Percentiles rank a stretch among this genome's conserved stretches.
Evolutionary conservation across 2,797 vertebrate genomes (phyloP).

Genomic region (Notoglanidium macrostoma): DNA sequence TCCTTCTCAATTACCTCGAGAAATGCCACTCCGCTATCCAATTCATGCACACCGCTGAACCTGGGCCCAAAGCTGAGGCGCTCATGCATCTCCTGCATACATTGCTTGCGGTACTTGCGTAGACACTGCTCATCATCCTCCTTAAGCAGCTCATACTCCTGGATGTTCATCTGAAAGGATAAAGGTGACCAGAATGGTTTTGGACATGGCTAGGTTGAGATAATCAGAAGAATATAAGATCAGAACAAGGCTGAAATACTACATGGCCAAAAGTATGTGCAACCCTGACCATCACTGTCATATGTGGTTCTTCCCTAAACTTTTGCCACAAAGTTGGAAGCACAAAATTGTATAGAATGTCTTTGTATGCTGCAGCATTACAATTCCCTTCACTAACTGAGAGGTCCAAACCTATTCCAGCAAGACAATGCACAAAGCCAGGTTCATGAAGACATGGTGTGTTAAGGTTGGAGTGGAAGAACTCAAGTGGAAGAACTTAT

Average conservation of each 20-base stretch:
- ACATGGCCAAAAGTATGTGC: background rate
- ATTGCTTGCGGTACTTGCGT: constrained; percentile 89
- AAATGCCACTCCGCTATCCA: constrained; percentile 85
- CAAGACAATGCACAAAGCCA: too few species aligned
- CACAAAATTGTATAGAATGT: background rate
- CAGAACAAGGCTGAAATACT: background rate
- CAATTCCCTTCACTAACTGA: background rate
- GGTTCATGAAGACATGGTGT: background rate
- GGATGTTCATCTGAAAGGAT: constrained; percentile 88
- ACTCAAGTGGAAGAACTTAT: background rate
- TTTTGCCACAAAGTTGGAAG: background rate
- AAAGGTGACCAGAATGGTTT: background rate
- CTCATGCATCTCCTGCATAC: constrained; percentile 97
- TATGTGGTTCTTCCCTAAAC: background rate
- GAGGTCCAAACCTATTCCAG: too few species aligned
- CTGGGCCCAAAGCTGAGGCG: constrained; percentile 92
- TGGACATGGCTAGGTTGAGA: background rate
- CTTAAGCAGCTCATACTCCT: constrained; percentile 92
- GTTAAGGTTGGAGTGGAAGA: too few species aligned
- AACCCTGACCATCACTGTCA: background rate
- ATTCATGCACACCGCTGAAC: constrained; percentile 85
- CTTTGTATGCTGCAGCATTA: background rate
- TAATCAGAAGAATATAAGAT: background rate
- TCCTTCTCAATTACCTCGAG: constrained; percentile 92
- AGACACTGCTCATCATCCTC: constrained; percentile 90